Evolutionary conservation across 2,113 vertebrate species (phyloP).

Genomic region (Saguinus imperator): DNA sequence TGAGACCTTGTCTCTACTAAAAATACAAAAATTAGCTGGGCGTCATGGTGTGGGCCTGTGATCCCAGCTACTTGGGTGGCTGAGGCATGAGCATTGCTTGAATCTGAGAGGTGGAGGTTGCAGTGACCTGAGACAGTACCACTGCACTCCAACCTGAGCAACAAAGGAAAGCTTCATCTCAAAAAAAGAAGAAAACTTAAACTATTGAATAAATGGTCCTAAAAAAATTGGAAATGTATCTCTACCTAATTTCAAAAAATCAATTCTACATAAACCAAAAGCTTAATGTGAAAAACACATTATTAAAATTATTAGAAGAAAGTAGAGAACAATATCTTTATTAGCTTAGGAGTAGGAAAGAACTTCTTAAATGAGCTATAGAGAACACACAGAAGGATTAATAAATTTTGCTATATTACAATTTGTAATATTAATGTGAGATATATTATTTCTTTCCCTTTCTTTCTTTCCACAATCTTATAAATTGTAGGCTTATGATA

Average conservation of each 20-base stretch:
- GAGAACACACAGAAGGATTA: not conserved
- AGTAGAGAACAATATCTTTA: not conserved
- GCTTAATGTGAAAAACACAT: not conserved
- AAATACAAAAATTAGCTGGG: too few species aligned
- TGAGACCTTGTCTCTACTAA: too few species aligned
- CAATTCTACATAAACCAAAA: not conserved
- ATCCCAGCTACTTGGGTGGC: too few species aligned
- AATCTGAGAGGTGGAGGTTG: too few species aligned
- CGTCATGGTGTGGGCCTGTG: fast-evolving
- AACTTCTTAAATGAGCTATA: not conserved
- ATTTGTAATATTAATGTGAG: not conserved
- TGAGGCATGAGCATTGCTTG: too few species aligned
- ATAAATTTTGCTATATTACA: not conserved
- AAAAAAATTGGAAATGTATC: not conserved
- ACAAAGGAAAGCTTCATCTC: too few species aligned
- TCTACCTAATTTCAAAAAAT: not conserved
- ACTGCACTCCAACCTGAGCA: too few species aligned
- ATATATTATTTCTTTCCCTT: not conserved
- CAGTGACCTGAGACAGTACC: too few species aligned
- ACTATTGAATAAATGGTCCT: not conserved
- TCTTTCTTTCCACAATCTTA: not conserved
- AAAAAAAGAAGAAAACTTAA: not conserved
- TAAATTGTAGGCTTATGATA: not conserved
- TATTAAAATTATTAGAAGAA: constrained; percentile 4
- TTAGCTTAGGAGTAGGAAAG: not conserved